Conservation (phyloP, 2,888 invertebrate species). For the Andrena chrysosceles region DNA sequence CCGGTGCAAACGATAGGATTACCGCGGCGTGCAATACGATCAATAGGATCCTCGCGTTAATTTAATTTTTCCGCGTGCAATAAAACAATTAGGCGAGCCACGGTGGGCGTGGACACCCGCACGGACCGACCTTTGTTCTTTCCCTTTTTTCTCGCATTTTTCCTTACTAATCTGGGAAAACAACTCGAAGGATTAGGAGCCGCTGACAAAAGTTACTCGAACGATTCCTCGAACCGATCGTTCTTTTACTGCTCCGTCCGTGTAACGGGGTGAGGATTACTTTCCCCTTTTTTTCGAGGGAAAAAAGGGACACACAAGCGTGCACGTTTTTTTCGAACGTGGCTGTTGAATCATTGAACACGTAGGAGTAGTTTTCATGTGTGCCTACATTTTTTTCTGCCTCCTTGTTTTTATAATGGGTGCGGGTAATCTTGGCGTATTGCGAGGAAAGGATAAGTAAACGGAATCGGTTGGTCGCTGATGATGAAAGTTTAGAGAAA, state of each 20-base stretch:
- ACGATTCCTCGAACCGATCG: not conserved
- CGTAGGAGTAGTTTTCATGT: no score
- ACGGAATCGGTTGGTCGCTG: no score
- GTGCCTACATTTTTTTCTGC: no score
- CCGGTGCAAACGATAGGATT: conserved; percentile 46
- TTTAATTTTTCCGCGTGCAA: conserved; percentile 18
- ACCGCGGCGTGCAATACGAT: conserved; percentile 25
- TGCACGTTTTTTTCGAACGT: no score
- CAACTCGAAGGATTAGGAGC: not conserved
- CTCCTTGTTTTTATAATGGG: no score
- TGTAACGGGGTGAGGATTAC: not conserved
- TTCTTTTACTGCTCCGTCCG: not conserved
- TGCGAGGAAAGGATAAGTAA: no score
- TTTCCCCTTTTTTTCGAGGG: no score
- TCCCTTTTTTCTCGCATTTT: not conserved
- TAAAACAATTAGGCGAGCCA: conserved; percentile 28
- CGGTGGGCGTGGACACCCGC: not conserved
- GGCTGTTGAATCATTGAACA: no score
- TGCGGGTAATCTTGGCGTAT: no score
- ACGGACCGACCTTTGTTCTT: not conserved
- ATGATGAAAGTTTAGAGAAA: no score
- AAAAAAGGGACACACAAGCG: no score
- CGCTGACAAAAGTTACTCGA: not conserved
- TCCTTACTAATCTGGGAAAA: not conserved
- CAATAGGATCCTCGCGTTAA: conserved; percentile 40